Evolutionary conservation across 2,888 invertebrate species (phyloP), one percentile per base, ranked within the genome.

Genomic region (Drosophila pseudotakahashii): DNA sequence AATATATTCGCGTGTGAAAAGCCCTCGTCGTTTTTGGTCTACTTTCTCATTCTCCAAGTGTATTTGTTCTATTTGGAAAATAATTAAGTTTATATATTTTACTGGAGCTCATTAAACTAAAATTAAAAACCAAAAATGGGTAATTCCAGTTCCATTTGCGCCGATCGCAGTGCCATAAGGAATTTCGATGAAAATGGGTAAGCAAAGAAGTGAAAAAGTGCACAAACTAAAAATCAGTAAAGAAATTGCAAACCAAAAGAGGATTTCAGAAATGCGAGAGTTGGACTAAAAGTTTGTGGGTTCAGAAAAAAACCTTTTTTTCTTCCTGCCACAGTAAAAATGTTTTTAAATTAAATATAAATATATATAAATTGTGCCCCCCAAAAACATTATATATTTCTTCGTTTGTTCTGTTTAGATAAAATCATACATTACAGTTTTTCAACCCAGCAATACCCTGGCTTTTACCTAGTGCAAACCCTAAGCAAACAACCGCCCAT

Each of bases 81-180:
- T 32, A 64, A 42, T 48, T 42, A 44, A 45, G 19, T 53, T n/a
- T 0, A 10, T 1, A 11, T n/a, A 6, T 11, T 37, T 34, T 7
- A 26, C 9, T 26, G 9, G 7, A 62, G 54, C 41, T 42, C 32
- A 51, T 36, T 47, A 73, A 47, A 36, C 47, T 19, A 30, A 45
- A 59, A 41, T 23, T 10, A 0, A 19, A 44, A 9, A 13, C 30
- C 26, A 14, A 55, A 70, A 75, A 91, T 92, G 92, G 92, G 92
- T 36, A 92, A 92, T 75, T 90, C 91, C 30, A 89, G 91, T 73
- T 92, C 92, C 53, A 84, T 92, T 66, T 92, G 92, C 70, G 79
- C 90, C 36, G 91, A 92, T 76, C 89, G 87, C 62, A 90, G 90
- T 72, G 88, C 90, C 36, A 74, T 89, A 67, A 87, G 88, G 42